phyloP scores from a whole-genome alignment of 2,113 vertebrate genomes.

The Monopterus albus region DNA sequence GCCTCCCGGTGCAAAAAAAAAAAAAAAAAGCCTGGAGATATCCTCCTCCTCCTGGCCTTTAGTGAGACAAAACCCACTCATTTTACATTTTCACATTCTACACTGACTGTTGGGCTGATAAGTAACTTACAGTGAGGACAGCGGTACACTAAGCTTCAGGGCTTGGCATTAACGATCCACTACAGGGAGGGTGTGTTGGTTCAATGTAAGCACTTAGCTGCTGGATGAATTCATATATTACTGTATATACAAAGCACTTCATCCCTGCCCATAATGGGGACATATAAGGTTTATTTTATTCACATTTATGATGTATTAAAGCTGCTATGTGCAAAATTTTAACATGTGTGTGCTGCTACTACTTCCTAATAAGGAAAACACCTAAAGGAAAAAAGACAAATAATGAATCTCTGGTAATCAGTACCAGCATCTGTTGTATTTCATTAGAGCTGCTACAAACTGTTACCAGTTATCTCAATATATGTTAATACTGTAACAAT shows the following conservation, averaged over 20 bases:
- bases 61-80: conserved; percentile 5
- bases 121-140: not conserved
- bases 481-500: no score
- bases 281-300: not conserved
- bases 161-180: not conserved
- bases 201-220: not conserved
- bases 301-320: not conserved
- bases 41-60: not conserved
- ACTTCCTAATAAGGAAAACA: no score
- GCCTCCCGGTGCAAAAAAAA: conserved; percentile 21
- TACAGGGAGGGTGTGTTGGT: not conserved
- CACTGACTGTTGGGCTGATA: not conserved
- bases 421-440: no score
- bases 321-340: not conserved
- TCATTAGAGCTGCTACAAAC: no score
- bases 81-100: conserved; percentile 1
- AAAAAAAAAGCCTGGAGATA: no score
- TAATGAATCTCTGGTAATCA: no score
- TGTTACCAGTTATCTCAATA: no score
- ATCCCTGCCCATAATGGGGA: not conserved
- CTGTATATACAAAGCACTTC: not conserved
- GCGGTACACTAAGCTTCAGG: not conserved
- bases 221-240: conserved; percentile 2
- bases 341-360: not conserved
- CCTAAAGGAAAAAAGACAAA: not conserved